A percentile compares a stretch with the other conserved stretches of the same genome.
phyloP scores from a whole-genome alignment of 53 echinoderm and acorn worm genomes.

The Echinarachnius parma region DNA sequence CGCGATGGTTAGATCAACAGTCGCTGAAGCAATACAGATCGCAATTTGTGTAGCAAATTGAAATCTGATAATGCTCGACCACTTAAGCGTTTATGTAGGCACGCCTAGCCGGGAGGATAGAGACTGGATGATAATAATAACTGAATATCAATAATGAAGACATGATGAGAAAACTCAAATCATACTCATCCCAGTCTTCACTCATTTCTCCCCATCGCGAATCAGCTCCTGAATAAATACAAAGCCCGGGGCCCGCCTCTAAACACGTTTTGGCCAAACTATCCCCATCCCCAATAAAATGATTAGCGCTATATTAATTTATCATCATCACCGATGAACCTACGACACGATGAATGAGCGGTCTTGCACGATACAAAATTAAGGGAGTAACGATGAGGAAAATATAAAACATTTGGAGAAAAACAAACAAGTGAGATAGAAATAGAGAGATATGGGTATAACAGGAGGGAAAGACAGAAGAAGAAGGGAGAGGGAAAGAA shows the following conservation, averaged over 20 bases:
- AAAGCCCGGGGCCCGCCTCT: constrained; percentile 25
- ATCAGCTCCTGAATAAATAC: constrained; percentile 39
- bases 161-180: background rate
- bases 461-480: too few relatives aligned
- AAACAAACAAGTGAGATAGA: background rate
- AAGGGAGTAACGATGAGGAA: too few relatives aligned
- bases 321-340: background rate
- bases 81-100: constrained; percentile 42
- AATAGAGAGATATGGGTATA: background rate
- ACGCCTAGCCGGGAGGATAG: background rate
- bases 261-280: constrained; percentile 22
- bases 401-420: background rate
- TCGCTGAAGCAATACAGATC: constrained; percentile 30
- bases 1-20: constrained; percentile 33
- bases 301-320: constrained; percentile 34
- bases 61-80: constrained; percentile 16
- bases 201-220: background rate
- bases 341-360: background rate
- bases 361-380: too few relatives aligned
- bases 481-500: background rate
- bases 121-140: background rate
- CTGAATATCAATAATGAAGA: background rate
- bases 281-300: constrained; percentile 38
- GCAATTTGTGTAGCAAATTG: constrained; percentile 23
- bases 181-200: background rate